These are phyloP conservation scores for Syngnathus floridae DNA, from an alignment of 2,113 vertebrate genomes.

Conservation along the genomic window DNA sequence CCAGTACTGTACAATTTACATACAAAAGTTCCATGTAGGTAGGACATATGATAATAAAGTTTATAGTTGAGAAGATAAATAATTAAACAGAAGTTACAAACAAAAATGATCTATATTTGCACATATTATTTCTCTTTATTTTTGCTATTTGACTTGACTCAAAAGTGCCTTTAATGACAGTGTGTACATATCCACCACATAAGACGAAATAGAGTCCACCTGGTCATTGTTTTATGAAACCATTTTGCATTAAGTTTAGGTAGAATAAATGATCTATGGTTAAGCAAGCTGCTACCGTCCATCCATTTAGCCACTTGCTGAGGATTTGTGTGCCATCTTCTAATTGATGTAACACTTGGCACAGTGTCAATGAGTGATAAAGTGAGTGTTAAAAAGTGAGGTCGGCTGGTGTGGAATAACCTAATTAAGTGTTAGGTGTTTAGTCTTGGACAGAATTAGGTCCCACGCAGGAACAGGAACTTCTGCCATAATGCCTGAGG, in stretches of 20 bases:
- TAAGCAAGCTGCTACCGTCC: background rate
- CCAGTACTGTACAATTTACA: background rate
- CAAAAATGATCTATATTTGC: background rate
- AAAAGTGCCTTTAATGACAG: background rate
- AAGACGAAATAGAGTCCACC: background rate
- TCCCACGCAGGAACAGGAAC: slow-evolving; percentile 56
- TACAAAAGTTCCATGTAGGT: background rate
- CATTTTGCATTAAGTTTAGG: background rate
- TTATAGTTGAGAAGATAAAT: background rate
- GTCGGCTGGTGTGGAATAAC: slow-evolving; percentile 16
- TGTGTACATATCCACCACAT: background rate
- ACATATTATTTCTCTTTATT: background rate
- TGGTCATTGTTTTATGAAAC: background rate
- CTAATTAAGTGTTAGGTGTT: slow-evolving; percentile 43
- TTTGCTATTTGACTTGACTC: background rate
- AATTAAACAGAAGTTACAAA: background rate
- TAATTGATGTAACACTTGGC: background rate
- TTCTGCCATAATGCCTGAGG: slow-evolving; percentile 53
- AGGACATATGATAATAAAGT: background rate
- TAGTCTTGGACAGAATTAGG: slow-evolving; percentile 66
- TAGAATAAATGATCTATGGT: background rate
- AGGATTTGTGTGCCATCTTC: background rate
- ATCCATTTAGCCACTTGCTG: background rate
- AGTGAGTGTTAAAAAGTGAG: slow-evolving; percentile 3
- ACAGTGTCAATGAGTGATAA: background rate